Evolutionary conservation across 2,888 invertebrate genomes (phyloP), one percentile per base, ranked within the genome.

Genomic region (Adineta ricciae): DNA sequence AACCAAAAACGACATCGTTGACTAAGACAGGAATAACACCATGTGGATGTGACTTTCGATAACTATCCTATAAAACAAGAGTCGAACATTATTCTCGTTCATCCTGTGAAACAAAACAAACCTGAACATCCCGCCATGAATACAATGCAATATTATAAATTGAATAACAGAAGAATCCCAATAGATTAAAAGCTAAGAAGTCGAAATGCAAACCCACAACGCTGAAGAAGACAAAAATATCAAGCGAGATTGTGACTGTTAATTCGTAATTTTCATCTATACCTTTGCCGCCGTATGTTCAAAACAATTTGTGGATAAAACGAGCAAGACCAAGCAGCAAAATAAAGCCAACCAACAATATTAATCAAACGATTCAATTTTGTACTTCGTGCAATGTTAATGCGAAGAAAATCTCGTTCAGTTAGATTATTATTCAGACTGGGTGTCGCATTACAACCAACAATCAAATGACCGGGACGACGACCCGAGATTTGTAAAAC

Each of bases 1-100:
- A 91, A 0, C 97, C 93, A 91, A 99, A 99, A 8, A 85, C 38
- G 11, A 85, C 85, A 82, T 85, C 85, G n/a, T 85, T 85, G 2
- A 78, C n/a, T 21, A 85, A 72, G 46, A 85, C 85, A 38, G 85
- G 85, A 41, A 83, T 85, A 52, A 85, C 41, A 36, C 85, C 83
- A n/a, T 83, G 50, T n/a, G 85, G 85, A 73, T 85, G 85, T 21
- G 27, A 38, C 19, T 72, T 73, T 27, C 83, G 24, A 85, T 85
- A 85, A 50, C 50, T 73, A 41, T 38, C 52, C 41, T 84, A 72
- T 73, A 50, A 38, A 49, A 41, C 1, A 19, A 73, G 24, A n/a
- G n/a, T n/a, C n/a, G n/a, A n/a, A n/a, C n/a, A n/a, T n/a, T n/a
- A n/a, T n/a, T n/a, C n/a, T n/a, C n/a, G n/a, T n/a, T n/a, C n/a